phyloP scores from a whole-genome alignment of 2,888 invertebrate genomes.

The Stomorhina lunata region DNA sequence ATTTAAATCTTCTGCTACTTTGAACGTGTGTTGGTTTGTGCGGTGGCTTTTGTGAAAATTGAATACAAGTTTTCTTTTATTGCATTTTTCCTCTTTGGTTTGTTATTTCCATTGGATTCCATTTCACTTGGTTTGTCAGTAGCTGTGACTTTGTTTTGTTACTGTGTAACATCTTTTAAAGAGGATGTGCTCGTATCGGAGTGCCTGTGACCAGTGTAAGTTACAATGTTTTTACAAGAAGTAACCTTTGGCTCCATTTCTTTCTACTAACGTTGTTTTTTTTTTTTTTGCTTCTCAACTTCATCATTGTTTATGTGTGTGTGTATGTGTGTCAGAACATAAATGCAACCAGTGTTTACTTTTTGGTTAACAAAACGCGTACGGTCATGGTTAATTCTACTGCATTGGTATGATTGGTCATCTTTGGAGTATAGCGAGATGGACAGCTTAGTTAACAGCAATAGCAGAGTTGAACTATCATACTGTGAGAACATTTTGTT shows the following conservation, averaged over 20 bases:
- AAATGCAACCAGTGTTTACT: conserved; percentile 65
- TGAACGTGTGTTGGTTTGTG: conserved; percentile 10
- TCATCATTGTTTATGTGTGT: conserved; percentile 4
- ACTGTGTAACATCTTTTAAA: conserved; percentile 51
- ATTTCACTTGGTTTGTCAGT: conserved; percentile 39
- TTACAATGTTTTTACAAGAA: conserved; percentile 60
- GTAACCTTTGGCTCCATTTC: conserved; percentile 55
- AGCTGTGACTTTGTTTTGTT: conserved; percentile 5
- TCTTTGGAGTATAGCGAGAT: conserved; percentile 20
- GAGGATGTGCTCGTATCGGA: conserved; percentile 17
- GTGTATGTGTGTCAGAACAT: conserved; percentile 48
- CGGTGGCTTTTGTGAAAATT: conserved; percentile 55
- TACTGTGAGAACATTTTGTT: too few species aligned
- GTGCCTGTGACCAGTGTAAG: conserved; percentile 34
- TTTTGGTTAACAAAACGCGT: conserved; percentile 64
- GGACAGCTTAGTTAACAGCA: neutral
- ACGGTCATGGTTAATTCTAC: conserved; percentile 64
- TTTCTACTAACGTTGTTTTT: conserved; percentile 15
- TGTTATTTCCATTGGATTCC: conserved; percentile 51
- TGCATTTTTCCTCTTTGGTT: neutral
- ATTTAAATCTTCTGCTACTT: conserved; percentile 49
- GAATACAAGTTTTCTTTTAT: conserved; percentile 64
- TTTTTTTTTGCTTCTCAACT: neutral
- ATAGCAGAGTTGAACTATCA: neutral
- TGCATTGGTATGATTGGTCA: conserved; percentile 59